These are phyloP conservation scores for Rhyzopertha dominica DNA, from an alignment of 1,140 invertebrate genomes.

Conservation along the genomic window DNA sequence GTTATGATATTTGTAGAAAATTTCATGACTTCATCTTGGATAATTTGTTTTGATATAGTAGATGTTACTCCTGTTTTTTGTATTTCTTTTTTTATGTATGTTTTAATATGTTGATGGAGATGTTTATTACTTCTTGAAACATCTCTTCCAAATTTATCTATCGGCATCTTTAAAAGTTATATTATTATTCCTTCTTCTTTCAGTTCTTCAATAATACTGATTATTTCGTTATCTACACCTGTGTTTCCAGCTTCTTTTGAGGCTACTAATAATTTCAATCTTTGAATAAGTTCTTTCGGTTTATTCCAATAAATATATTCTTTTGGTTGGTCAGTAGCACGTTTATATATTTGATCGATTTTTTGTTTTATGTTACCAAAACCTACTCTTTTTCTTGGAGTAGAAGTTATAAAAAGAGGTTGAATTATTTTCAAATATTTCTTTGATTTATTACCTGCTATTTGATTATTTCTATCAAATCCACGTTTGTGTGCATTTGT, in stretches of 20 bases:
- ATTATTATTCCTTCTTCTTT: conserved; percentile 20
- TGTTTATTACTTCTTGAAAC: too few species aligned
- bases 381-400: conserved; percentile 5
- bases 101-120: too few species aligned
- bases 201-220: conserved; percentile 42
- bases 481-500: conserved; percentile 27
- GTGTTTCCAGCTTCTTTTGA: conserved; percentile 39
- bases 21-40: too few species aligned
- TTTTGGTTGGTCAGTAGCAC: conserved; percentile 3
- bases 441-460: conserved; percentile 15
- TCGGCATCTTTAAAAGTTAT: too few species aligned
- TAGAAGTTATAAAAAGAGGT: conserved; percentile 17
- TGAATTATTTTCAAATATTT: conserved; percentile 24
- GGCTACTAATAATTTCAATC: conserved; percentile 36
- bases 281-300: conserved; percentile 42
- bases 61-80: too few species aligned
- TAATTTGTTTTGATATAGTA: too few species aligned
- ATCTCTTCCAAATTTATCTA: too few species aligned
- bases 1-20: too few species aligned
- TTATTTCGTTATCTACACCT: conserved; percentile 43
- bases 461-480: conserved; percentile 19
- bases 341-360: conserved; percentile 6
- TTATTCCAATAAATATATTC: conserved; percentile 43
- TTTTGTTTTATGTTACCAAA: conserved; percentile 8
- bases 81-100: too few species aligned